phyloP scores from a whole-genome alignment of 2,797 vertebrate species.

The Sarcophilus harrisii region DNA sequence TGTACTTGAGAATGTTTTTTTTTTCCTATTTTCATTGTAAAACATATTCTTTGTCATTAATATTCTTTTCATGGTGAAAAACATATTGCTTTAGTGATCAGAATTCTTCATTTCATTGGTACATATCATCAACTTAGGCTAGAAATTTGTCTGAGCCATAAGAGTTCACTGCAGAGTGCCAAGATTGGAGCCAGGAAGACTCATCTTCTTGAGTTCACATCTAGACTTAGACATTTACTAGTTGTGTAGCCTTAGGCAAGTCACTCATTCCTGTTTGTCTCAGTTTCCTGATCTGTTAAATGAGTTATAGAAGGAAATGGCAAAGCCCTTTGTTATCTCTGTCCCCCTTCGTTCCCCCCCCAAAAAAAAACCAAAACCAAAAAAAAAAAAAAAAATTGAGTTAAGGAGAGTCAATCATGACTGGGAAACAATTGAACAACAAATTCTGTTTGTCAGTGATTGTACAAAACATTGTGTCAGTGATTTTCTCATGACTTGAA shows the following conservation, averaged over 20 bases:
- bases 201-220: neutral
- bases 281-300: neutral
- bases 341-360: too few species aligned
- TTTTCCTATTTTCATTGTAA: neutral
- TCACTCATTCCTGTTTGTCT: neutral
- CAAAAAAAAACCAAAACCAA: too few species aligned
- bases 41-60: neutral
- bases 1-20: neutral
- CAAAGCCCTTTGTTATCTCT: neutral
- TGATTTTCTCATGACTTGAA: neutral
- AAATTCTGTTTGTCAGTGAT: neutral
- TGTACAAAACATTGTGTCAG: neutral
- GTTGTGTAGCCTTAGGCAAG: neutral
- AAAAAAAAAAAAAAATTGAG: too few species aligned
- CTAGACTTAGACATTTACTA: neutral
- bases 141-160: neutral
- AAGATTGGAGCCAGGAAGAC: neutral
- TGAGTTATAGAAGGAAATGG: neutral
- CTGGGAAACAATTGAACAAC: neutral
- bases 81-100: neutral
- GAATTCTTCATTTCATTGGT: neutral
- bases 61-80: neutral
- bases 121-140: neutral
- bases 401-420: neutral
- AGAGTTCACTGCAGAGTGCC: fast-evolving